phyloP scores from a whole-genome alignment of 37 sponge, comb jelly and placozoan species.

The Crambe crambe region DNA sequence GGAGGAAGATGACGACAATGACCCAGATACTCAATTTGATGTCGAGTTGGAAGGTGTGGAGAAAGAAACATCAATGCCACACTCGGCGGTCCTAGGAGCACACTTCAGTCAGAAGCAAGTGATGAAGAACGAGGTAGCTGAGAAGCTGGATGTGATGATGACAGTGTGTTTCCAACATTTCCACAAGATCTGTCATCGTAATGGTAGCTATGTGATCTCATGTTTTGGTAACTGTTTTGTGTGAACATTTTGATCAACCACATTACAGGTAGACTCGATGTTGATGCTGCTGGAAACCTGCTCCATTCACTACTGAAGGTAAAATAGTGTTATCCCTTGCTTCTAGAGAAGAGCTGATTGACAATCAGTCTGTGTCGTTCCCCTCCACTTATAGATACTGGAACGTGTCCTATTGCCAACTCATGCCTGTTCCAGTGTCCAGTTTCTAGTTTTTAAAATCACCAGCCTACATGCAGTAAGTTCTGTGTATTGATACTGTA shows the following conservation, averaged over 20 bases:
- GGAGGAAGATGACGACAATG: slow-evolving; percentile 7
- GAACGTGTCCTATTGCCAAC: slow-evolving; percentile 66
- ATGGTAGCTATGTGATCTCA: no score
- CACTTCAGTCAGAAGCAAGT: slow-evolving; percentile 11
- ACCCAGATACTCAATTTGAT: slow-evolving; percentile 21
- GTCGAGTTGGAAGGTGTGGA: slow-evolving; percentile 16
- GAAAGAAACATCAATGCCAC: neutral
- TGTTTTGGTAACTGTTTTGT: neutral
- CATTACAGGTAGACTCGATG: neutral
- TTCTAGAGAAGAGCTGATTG: no score
- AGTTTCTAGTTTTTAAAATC: slow-evolving; percentile 78
- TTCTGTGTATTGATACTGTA: neutral
- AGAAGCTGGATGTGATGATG: slow-evolving; percentile 79
- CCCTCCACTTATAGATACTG: slow-evolving; percentile 44
- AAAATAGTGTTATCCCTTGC: neutral
- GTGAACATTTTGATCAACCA: neutral
- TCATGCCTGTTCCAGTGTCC: slow-evolving; percentile 77
- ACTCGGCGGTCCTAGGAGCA: neutral
- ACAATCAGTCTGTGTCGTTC: neutral
- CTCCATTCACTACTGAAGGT: slow-evolving; percentile 6
- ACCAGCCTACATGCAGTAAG: slow-evolving; percentile 61
- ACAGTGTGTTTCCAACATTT: slow-evolving; percentile 38
- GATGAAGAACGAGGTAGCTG: slow-evolving; percentile 63
- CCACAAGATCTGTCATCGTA: neutral
- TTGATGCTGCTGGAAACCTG: slow-evolving; percentile 1